Percentiles rank a stretch among this genome's conserved stretches.
Conservation (phyloP, 2,888 invertebrate genomes). For the Trachelus troglodyta region DNA sequence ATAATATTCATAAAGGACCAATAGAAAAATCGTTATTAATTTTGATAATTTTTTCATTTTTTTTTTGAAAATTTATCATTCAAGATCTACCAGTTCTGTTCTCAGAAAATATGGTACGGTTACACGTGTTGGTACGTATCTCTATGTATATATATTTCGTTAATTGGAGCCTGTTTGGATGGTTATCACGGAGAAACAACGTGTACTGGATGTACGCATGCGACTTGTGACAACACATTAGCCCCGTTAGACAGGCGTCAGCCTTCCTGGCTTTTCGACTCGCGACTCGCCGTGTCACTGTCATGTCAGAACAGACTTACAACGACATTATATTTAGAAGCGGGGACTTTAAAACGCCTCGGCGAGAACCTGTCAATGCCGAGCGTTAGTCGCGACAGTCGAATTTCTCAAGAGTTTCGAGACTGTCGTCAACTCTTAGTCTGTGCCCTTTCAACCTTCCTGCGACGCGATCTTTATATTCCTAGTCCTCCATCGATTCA, state of each 20-base stretch:
- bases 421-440: neutral
- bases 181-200: slow-evolving; percentile 1
- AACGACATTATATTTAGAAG: slow-evolving; percentile 53
- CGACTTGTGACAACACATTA: slow-evolving; percentile 53
- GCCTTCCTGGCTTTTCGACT: slow-evolving; percentile 31
- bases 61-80: neutral
- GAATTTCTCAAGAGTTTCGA: neutral
- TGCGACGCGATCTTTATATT: neutral
- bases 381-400: neutral
- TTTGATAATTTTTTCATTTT: neutral
- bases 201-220: slow-evolving; percentile 4
- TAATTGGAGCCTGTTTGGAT: slow-evolving; percentile 3
- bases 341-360: slow-evolving; percentile 34
- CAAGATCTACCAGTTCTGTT: neutral
- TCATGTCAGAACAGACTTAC: slow-evolving; percentile 39
- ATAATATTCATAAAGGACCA: no score
- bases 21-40: neutral
- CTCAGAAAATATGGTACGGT: neutral
- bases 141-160: neutral
- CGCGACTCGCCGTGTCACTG: slow-evolving; percentile 39
- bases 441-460: neutral
- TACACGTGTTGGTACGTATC: neutral
- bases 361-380: slow-evolving; percentile 42
- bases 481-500: neutral
- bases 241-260: slow-evolving; percentile 44